These are phyloP conservation scores for Dasyornis broadbenti DNA, from an alignment of 2,113 vertebrate species.

Conservation along the genomic window DNA sequence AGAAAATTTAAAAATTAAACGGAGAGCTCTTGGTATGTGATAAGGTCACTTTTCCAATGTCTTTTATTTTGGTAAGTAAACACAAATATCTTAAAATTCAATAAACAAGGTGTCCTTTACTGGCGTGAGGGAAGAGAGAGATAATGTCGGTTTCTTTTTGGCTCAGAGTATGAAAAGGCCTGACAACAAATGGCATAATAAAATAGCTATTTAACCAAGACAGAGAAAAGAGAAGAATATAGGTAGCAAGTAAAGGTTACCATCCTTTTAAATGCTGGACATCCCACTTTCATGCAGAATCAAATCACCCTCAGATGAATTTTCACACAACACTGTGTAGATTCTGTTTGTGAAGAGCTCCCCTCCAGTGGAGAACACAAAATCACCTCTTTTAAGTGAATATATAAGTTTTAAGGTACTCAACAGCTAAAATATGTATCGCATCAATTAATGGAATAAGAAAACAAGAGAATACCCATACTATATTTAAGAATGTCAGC, in stretches of 20 bases:
- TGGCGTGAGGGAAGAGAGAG: not conserved
- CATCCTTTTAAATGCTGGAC: not conserved
- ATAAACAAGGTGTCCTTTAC: not conserved
- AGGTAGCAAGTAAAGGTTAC: not conserved
- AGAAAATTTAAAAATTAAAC: not conserved
- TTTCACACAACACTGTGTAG: not conserved
- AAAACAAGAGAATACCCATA: not conserved
- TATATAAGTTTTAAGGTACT: not conserved
- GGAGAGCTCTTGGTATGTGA: not conserved
- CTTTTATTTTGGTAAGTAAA: not conserved
- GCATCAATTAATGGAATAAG: not conserved
- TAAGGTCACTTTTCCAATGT: not conserved
- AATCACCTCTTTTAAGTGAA: not conserved
- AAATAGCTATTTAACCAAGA: not conserved
- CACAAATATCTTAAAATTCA: not conserved
- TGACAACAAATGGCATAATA: not conserved
- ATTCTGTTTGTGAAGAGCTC: not conserved
- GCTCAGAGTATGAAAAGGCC: not conserved
- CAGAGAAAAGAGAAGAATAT: not conserved
- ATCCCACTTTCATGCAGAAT: not conserved
- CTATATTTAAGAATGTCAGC: not conserved
- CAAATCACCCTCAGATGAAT: fast-evolving
- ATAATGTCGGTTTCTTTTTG: not conserved
- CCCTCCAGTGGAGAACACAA: fast-evolving
- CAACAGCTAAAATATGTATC: not conserved